A percentile compares a stretch with the other conserved stretches of the same genome.
These are phyloP conservation scores for Heterohyrax brucei DNA, from an alignment of 2,797 vertebrate genomes.

Conservation along the genomic window DNA sequence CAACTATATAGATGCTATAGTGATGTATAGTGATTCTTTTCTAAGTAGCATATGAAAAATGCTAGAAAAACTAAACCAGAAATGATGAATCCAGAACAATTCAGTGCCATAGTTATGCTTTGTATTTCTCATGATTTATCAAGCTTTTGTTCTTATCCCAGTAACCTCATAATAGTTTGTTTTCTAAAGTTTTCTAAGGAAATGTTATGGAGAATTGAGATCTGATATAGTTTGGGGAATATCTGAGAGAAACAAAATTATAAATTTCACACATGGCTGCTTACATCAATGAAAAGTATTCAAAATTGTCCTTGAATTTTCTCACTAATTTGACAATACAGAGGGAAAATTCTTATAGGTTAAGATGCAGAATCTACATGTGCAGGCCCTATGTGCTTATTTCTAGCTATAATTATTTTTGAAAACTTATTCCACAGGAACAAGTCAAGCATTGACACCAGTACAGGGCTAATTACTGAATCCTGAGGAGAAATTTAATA, in stretches of 20 bases:
- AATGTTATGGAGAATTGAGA: not conserved
- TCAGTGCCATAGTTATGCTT: not conserved
- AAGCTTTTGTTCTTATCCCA: not conserved
- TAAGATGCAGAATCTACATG: not conserved
- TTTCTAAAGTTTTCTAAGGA: not conserved
- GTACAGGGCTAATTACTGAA: not conserved
- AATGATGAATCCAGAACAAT: not conserved
- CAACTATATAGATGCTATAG: too few relatives aligned
- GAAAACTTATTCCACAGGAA: not conserved
- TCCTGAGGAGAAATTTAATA: not conserved
- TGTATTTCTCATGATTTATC: not conserved
- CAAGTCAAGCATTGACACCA: not conserved
- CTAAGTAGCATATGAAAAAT: not conserved
- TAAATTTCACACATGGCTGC: not conserved
- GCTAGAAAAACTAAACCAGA: not conserved
- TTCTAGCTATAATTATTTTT: not conserved
- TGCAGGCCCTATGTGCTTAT: not conserved
- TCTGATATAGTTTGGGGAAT: not conserved
- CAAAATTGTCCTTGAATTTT: not conserved
- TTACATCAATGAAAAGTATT: not conserved
- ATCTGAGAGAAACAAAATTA: slow-evolving; percentile 36
- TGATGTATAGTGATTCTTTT: slow-evolving; percentile 15
- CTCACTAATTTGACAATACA: not conserved
- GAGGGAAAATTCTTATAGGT: not conserved
- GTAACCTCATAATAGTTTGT: not conserved